Evolutionary conservation across 2,888 invertebrate species (phyloP), one percentile per base, ranked within the genome.

Genomic region (Hermaeophaga mercurialis): DNA sequence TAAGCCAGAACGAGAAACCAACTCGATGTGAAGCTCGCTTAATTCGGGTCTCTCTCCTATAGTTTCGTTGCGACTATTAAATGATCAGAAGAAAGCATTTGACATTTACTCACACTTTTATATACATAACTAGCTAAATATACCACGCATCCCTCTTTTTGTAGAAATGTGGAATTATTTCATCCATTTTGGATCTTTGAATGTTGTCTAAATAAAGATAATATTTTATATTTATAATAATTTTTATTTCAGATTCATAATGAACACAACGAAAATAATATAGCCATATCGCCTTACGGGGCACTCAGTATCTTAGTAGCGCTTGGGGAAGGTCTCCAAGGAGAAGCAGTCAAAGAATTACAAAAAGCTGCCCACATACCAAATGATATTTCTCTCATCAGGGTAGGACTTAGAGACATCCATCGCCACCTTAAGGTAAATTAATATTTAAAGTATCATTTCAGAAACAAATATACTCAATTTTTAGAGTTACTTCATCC

Each of bases 271-370:
- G 84, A 85, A 43, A 88, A 88, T 73, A 93, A 92, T 75, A 87
- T 91, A 50, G 92, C 91, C 3, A 88, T 92, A 72, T 92, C 92
- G 0, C 92, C 92, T 7, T 90, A 91, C 62, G 91, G 92, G 2
- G 80, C 90, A 56, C 85, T 88, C 70, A 91, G 91, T 66, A 90
- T 92, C 18, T 78, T 92, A 66, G 84, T 90, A 53, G 90, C 91
- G 2, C 78, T 92, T 11, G 88, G 85, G 73, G 92, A 93, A 75
- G 92, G 91, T 19, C 84, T 90, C 0, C 81, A 85, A 41, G 90
- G 90, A 7, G 83, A 84, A 61, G 87, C 90, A 38, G 84, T 85
- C 17, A 80, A 82, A 47, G 90, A 93, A 79, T 85, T 93, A 57
- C 83, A 85, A 61, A 81, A 86, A 50, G 84, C 86, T 6, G 79